Conservation (phyloP, 2,797 vertebrate genomes). For the Coregonus ussuriensis region DNA sequence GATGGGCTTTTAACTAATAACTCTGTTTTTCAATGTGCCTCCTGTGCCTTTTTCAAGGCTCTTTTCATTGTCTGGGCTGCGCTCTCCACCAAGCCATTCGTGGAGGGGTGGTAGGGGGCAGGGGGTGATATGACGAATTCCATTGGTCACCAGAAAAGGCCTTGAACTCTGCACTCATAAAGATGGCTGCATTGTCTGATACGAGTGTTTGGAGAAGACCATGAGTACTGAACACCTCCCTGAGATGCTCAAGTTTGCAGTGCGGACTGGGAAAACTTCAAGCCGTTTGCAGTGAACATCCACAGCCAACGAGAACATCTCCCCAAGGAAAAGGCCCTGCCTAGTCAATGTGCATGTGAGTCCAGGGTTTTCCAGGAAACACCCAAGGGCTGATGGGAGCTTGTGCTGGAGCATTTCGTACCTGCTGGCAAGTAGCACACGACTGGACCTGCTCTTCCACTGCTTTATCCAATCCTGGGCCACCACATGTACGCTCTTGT, state of each 20-base stretch:
- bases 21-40: constrained; percentile 6
- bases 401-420: background rate
- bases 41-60: background rate
- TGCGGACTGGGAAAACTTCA: constrained; percentile 23
- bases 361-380: constrained; percentile 21
- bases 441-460: background rate
- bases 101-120: background rate
- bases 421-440: background rate
- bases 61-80: constrained; percentile 10
- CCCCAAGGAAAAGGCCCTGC: constrained; percentile 5
- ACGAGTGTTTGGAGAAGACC: constrained; percentile 9
- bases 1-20: constrained; percentile 35
- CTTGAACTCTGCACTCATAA: constrained; percentile 6
- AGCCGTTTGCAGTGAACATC: constrained; percentile 37
- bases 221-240: constrained; percentile 7
- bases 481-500: constrained; percentile 24
- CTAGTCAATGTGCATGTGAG: constrained; percentile 22
- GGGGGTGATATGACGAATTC: background rate
- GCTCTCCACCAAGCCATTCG: background rate
- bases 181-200: constrained; percentile 6
- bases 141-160: background rate
- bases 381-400: constrained; percentile 25
- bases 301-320: constrained; percentile 20
- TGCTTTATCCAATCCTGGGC: background rate
- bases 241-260: constrained; percentile 7